A percentile compares a stretch with the other conserved stretches of the same genome.
phyloP scores from a whole-genome alignment of 53 echinoderm and acorn worm species.

The Echinometra lucunter region DNA sequence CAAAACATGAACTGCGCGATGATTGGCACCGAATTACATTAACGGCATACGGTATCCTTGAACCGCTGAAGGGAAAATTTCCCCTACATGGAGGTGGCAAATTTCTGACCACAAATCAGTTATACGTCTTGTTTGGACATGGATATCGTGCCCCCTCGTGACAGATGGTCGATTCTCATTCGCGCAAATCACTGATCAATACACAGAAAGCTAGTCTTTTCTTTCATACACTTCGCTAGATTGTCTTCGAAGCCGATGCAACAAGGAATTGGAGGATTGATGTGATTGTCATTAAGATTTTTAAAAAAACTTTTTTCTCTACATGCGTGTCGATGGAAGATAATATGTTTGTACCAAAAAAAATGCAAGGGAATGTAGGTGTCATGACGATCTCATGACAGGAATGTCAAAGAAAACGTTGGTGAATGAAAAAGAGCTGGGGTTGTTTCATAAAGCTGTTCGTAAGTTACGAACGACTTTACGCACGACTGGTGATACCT shows the following conservation, averaged over 20 bases:
- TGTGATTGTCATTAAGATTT: not conserved
- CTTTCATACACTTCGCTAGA: not conserved
- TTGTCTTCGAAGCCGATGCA: not conserved
- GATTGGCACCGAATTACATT: conserved; percentile 28
- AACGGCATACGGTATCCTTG: conserved; percentile 47
- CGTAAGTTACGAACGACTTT: too few relatives aligned
- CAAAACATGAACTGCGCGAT: conserved; percentile 1
- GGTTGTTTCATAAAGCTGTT: too few relatives aligned
- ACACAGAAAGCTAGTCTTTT: conserved; percentile 10
- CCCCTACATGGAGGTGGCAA: not conserved
- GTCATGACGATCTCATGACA: too few relatives aligned
- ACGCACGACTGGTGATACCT: too few relatives aligned
- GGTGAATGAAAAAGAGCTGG: too few relatives aligned
- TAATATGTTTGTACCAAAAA: too few relatives aligned
- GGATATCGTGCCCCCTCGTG: conserved; percentile 27
- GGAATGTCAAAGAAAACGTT: too few relatives aligned
- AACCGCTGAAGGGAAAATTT: conserved; percentile 32
- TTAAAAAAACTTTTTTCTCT: too few relatives aligned
- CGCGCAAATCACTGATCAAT: conserved; percentile 57
- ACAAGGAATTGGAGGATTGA: too few relatives aligned
- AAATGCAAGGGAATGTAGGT: too few relatives aligned
- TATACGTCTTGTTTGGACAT: conserved; percentile 42
- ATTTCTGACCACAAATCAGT: conserved; percentile 48
- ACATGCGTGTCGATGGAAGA: too few relatives aligned
- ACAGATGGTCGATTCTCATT: conserved; percentile 47